Evolutionary conservation across 1,140 invertebrate species (phyloP).

Genomic region (Anoplolepis gracilipes): DNA sequence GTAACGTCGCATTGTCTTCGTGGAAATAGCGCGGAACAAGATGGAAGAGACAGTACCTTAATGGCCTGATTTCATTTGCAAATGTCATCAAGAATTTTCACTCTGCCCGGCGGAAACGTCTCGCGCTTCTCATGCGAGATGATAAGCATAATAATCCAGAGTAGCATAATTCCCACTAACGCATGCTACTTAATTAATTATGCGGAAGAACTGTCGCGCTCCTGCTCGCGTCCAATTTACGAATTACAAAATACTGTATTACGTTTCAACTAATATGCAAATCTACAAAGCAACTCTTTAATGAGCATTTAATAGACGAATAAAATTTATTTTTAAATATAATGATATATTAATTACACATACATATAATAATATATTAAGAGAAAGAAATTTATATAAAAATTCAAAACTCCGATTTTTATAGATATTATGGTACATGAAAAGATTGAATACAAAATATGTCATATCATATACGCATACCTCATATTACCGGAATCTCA

Average conservation of each 20-base stretch:
- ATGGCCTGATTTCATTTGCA: slow-evolving; percentile 58
- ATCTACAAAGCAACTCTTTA: neutral
- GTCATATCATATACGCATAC: too few relatives aligned
- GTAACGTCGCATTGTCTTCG: slow-evolving; percentile 56
- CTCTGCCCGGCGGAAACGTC: slow-evolving; percentile 6
- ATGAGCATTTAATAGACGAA: neutral
- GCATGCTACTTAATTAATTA: slow-evolving; percentile 55
- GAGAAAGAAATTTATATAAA: neutral
- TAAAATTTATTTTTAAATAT: neutral
- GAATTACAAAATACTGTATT: slow-evolving; percentile 44
- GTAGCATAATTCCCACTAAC: slow-evolving; percentile 32
- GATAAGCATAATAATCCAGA: slow-evolving; percentile 50
- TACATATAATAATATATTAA: neutral
- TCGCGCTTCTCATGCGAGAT: slow-evolving; percentile 40
- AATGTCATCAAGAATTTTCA: slow-evolving; percentile 61
- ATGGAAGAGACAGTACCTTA: slow-evolving; percentile 60
- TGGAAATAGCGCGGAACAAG: slow-evolving; percentile 59
- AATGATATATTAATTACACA: too few relatives aligned
- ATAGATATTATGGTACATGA: neutral
- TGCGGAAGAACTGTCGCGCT: neutral
- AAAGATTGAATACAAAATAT: too few relatives aligned
- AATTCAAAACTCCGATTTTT: neutral
- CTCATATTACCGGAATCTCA: slow-evolving; percentile 38
- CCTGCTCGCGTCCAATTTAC: slow-evolving; percentile 13
- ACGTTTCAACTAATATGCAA: neutral